phyloP scores from a whole-genome alignment of 2,797 vertebrate genomes.

The Tauraco hartlaubi region DNA sequence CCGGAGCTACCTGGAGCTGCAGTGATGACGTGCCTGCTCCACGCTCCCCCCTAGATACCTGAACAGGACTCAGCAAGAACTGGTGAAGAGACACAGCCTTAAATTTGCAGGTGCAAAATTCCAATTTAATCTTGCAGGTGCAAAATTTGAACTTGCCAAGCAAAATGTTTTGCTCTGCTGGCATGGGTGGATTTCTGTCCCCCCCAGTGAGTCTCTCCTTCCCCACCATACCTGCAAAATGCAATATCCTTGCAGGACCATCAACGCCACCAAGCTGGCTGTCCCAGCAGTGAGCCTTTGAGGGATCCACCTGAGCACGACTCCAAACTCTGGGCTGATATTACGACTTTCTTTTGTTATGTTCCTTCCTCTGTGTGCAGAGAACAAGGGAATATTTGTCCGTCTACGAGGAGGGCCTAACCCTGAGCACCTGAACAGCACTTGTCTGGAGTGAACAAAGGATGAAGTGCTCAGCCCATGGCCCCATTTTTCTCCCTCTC shows the following conservation, averaged over 20 bases:
- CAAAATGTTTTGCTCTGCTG: neutral
- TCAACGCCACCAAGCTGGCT: neutral
- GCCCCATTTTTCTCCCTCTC: neutral
- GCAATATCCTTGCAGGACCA: neutral
- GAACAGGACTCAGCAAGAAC: neutral
- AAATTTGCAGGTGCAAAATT: neutral
- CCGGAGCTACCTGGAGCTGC: neutral
- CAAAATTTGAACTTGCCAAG: neutral
- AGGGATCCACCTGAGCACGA: neutral
- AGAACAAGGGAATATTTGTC: neutral
- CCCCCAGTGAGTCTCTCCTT: neutral
- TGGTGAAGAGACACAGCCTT: neutral
- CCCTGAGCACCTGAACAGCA: neutral
- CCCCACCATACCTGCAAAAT: neutral
- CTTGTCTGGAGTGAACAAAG: neutral
- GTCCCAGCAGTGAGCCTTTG: neutral
- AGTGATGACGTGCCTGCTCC: neutral
- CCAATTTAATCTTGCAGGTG: neutral
- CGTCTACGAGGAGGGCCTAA: neutral
- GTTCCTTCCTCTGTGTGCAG: neutral
- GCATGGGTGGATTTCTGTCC: neutral
- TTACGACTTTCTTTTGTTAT: neutral
- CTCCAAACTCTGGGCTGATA: neutral
- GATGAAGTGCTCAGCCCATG: neutral
- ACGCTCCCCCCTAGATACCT: neutral